Evolutionary conservation across 2,113 vertebrate genomes (phyloP), one percentile per base, ranked within the genome.

Genomic region (Dromaius novaehollandiae): DNA sequence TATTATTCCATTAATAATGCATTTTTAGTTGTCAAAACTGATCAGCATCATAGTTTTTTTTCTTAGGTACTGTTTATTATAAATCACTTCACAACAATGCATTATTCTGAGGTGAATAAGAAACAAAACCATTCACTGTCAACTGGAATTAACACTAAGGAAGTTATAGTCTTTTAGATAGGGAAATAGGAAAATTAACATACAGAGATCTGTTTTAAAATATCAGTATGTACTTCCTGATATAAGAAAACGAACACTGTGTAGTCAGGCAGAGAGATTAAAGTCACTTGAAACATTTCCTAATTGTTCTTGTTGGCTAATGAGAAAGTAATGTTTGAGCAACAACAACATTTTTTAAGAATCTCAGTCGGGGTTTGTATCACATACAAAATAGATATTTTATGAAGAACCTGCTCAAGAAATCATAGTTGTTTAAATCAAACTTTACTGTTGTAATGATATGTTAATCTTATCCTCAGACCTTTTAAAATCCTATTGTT

Each of bases 1-100:
- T 97, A 97, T 98, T 97, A 97, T 98, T 97, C 97, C 97, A 98
- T 98, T 98, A 98, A 98, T 98, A 98, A 98, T 98, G 96, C 95
- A 98, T 98, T 98, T 98, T 97, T 93, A 91, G 89, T 96, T 98
- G 98, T 98, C 98, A 98, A 91, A 98, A 97, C 69, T 96, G 91
- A 98, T 98, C 97, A 97, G 61, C 97, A 92, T 93, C 93, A 96
- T 83, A 76, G 89, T 93, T 95, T 94, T 93, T 97, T 97, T 92
- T 32, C 96, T 94, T 86, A 88, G 92, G 93, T 94, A 90, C 69
- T 87, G 88, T 97, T 98, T 98, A 97, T 97, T 97, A 98, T 97
- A 98, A 98, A 98, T 97, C 96, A 95, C 95, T 97, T 98, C 88
- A 2, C 89, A 96, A 95, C 97, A 96, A 96, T 93, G 82, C 84